Percentiles rank a stretch among this genome's conserved stretches.
phyloP scores from a whole-genome alignment of 1,140 invertebrate species.

The Saxidomus purpurata region DNA sequence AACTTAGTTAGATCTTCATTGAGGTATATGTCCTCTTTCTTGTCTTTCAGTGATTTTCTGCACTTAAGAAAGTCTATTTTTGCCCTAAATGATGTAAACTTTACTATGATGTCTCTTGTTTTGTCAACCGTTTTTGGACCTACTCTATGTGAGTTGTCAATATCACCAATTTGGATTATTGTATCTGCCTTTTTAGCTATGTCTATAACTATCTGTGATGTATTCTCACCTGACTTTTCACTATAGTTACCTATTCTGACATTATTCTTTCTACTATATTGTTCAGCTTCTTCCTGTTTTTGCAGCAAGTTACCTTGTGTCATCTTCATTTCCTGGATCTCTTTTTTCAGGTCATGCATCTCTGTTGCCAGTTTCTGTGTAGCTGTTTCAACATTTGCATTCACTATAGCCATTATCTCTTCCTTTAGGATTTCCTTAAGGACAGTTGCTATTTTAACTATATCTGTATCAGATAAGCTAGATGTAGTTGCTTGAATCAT shows the following conservation, averaged over 20 bases:
- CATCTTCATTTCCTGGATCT: background rate
- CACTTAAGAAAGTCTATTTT: background rate
- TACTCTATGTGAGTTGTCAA: background rate
- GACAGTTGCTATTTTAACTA: background rate
- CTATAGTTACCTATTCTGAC: background rate
- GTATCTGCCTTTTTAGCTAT: background rate
- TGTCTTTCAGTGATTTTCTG: background rate
- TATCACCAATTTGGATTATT: background rate
- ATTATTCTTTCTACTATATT: background rate
- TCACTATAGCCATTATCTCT: background rate
- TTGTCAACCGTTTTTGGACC: background rate
- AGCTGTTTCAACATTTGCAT: background rate
- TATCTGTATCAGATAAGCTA: background rate
- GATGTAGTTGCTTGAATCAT: background rate
- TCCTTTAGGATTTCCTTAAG: background rate
- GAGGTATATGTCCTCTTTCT: background rate
- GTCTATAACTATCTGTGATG: background rate
- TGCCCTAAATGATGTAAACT: background rate
- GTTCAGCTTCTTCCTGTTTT: background rate
- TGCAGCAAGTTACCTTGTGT: background rate
- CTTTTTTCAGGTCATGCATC: background rate
- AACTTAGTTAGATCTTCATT: constrained; percentile 10
- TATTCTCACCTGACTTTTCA: background rate
- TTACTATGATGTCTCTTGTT: background rate
- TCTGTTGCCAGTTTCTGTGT: background rate